Base-by-base conservation (phyloP, 2,888 invertebrate genomes). In the Mesodorylaimus sp. region DNA sequence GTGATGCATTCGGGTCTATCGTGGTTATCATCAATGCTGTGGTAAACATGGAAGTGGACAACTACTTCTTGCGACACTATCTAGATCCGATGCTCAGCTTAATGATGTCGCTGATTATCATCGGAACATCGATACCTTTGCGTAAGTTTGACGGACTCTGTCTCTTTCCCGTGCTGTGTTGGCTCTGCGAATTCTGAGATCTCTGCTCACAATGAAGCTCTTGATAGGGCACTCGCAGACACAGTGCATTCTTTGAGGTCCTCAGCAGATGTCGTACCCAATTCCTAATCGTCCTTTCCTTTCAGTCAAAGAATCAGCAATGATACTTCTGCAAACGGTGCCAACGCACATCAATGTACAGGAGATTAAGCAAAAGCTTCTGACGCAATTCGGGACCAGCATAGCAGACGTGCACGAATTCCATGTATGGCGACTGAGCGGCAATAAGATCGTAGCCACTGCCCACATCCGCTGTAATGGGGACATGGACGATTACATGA, bases 311-410 rank as follows among this genome's bases (percentile, higher is more conserved):
- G 91, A 93, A 69, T 91, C 93, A 0, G 89, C 91, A 2, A 74
- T 89, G 55, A 93, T 95, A 63, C 73, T 95, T 53, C 74, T 97
- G 46, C 95, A 97, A 73, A 91, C 93, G n/a, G 91, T 93, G 52
- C 97, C 97, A 45, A 88, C 88, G 19, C 91, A 93, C 69, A 88
- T 95, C 64, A 83, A 87, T 73, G 66, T 73, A 19, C 62, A 66
- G n/a, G 61, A 63, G 16, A 42, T 66, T 3, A 57, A 59, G 41
- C 36, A 50, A 16, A 39, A 39, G 19, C 26, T 44, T 7, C 19
- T 39, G 19, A 39, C n/a, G n/a, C n/a, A n/a, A n/a, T n/a, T n/a
- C n/a, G n/a, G n/a, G n/a, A n/a, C n/a, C n/a, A n/a, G n/a, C n/a
- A n/a, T n/a, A n/a, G n/a, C n/a, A n/a, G n/a, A n/a, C n/a, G 65